Evolutionary conservation across 2,113 vertebrate species (phyloP), one percentile per base, ranked within the genome.

Genomic region (Solenodon paradoxus): DNA sequence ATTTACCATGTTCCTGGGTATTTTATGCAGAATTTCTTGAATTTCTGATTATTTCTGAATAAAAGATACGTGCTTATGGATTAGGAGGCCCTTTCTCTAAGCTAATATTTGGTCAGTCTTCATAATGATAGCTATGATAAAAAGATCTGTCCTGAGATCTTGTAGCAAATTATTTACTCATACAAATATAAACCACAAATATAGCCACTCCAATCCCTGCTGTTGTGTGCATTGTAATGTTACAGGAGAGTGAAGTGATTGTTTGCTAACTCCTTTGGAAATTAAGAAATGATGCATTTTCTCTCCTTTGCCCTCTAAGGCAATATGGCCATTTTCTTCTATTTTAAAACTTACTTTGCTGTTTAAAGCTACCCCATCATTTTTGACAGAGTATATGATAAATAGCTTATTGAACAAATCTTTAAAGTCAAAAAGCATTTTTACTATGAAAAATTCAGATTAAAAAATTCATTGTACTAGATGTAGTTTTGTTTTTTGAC

Each of bases 191-290:
- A 97, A 85, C 59, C 77, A 22, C 1, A 7, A 28, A 66, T 49
- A 92, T 81, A 64, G n/a, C 26, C 45, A 71, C 2, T 79, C 2
- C 40, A 51, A 49, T 87, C 35, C 4, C 11, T 17, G 68, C 45
- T 47, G 51, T 61, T 66, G 19, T 80, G 2, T 90, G 66, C 47
- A 0, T 51, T 95, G 53, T 79, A 80, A 83, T 17, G 5, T 88
- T 69, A 77, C 38, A 42, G 17, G 8, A 72, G 8, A 72, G 38
- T 19, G 47, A 79, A 40, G 15, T 9, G 49, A 55, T 45, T 2
- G 0, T 93, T 93, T 94, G 24, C 59, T 55, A 55, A 80, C 87
- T 40, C 22, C 85, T 94, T 92, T 91, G 74, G 88, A 97, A 96
- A 69, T 64, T 45, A 94, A 95, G 11, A 13, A 90, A 38, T 93